Conservation (phyloP, 2,113 vertebrate species). For the Phocoena phocoena region DNA sequence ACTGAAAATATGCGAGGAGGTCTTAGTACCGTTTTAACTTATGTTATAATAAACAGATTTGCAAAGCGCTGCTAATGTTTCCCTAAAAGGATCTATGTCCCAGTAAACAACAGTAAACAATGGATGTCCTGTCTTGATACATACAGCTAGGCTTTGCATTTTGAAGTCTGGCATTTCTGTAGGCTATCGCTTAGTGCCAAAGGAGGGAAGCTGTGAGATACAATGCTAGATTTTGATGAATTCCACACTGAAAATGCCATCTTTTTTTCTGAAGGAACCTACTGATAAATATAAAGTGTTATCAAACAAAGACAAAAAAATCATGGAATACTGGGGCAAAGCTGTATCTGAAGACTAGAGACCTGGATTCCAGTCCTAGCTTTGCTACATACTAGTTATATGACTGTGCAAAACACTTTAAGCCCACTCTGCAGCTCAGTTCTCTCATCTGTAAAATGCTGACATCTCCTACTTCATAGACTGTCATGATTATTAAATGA, state of each 20-base stretch:
- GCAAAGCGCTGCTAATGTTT: background rate
- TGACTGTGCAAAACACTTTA: background rate
- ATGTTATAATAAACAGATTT: conserved; percentile 4
- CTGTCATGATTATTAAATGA: background rate
- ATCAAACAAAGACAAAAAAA: background rate
- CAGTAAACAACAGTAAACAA: background rate
- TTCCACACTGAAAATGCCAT: background rate
- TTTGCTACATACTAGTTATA: background rate
- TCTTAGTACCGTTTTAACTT: background rate
- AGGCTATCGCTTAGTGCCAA: background rate
- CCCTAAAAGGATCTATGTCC: background rate
- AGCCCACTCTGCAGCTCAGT: background rate
- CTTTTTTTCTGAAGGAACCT: background rate
- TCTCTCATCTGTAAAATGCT: conserved; percentile 2
- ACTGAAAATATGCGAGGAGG: background rate
- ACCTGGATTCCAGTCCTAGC: background rate
- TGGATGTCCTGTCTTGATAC: background rate
- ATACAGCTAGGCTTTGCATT: background rate
- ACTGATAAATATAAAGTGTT: conserved; percentile 42
- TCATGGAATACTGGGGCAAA: background rate
- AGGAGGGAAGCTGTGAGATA: conserved; percentile 21
- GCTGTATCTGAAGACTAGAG: background rate
- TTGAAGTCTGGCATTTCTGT: background rate
- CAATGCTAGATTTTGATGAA: conserved; percentile 12
- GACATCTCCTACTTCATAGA: background rate